phyloP scores from a whole-genome alignment of 2,888 invertebrate species.

The Petrolisthes cinctipes region DNA sequence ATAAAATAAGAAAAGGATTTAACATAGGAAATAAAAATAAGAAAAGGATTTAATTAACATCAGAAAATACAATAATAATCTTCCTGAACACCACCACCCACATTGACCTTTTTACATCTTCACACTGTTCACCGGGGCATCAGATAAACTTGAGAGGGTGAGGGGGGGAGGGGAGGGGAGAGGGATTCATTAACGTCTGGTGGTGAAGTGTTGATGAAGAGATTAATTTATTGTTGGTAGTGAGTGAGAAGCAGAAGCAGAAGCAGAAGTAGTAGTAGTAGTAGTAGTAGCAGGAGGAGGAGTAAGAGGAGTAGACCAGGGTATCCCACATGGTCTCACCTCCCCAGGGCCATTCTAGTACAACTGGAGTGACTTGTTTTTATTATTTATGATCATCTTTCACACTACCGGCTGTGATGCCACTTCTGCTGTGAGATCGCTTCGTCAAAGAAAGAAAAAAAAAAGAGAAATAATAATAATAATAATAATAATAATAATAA shows the following conservation, averaged over 20 bases:
- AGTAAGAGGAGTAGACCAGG: background rate
- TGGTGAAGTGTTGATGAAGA: background rate
- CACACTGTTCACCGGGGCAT: background rate
- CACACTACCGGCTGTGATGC: too few species aligned
- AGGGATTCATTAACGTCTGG: background rate
- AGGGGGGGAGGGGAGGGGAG: background rate
- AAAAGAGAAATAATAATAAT: too few species aligned
- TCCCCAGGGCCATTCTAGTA: too few species aligned
- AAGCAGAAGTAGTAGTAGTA: background rate
- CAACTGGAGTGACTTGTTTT: too few species aligned
- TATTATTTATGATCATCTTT: too few species aligned
- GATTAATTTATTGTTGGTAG: too few species aligned
- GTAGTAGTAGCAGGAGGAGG: background rate
- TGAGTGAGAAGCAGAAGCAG: background rate
- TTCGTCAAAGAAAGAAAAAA: too few species aligned
- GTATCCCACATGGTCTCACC: background rate
- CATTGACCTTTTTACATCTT: background rate
- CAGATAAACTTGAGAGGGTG: background rate
- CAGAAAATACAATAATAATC: background rate
- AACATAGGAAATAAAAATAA: background rate
- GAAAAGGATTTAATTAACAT: background rate
- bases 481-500: too few species aligned
- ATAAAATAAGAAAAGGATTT: background rate
- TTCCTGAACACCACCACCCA: background rate
- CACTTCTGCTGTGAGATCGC: too few species aligned